phyloP scores from a whole-genome alignment of 2,888 invertebrate genomes.

The Eledona agricola region DNA sequence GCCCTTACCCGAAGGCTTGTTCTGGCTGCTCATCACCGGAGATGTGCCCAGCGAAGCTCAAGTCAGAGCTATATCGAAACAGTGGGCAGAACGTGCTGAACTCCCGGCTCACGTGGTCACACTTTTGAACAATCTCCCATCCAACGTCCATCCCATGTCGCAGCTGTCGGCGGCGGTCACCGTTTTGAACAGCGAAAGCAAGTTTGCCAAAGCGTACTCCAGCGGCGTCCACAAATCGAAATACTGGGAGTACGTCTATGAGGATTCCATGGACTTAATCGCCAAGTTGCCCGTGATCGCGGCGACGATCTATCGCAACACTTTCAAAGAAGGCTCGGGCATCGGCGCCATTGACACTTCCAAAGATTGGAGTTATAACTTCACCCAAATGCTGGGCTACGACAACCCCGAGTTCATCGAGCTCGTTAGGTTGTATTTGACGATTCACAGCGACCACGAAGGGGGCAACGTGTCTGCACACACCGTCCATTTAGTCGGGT shows the following conservation, averaged over 20 bases:
- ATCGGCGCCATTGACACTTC: conserved; percentile 88
- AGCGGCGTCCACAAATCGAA: conserved; percentile 87
- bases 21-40: conserved; percentile 91
- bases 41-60: conserved; percentile 86
- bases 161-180: conserved; percentile 93
- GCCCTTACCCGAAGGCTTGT: conserved; percentile 93
- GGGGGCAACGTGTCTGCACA: conserved; percentile 97
- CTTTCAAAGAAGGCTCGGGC: conserved; percentile 83
- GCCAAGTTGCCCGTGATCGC: conserved; percentile 94
- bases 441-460: conserved; percentile 95
- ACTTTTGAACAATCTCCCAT: conserved; percentile 91
- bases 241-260: conserved; percentile 93
- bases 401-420: conserved; percentile 86
- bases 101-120: conserved; percentile 92
- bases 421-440: conserved; percentile 91
- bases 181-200: conserved; percentile 90
- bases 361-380: conserved; percentile 95
- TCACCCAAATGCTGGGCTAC: conserved; percentile 90
- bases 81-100: conserved; percentile 89
- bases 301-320: conserved; percentile 92
- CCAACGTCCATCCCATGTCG: conserved; percentile 91
- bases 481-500: conserved; percentile 92
- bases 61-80: conserved; percentile 76
- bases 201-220: conserved; percentile 89
- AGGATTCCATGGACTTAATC: conserved; percentile 94